These are phyloP conservation scores for Symphodus melops DNA, from an alignment of 2,113 vertebrate species.

Conservation along the genomic window DNA sequence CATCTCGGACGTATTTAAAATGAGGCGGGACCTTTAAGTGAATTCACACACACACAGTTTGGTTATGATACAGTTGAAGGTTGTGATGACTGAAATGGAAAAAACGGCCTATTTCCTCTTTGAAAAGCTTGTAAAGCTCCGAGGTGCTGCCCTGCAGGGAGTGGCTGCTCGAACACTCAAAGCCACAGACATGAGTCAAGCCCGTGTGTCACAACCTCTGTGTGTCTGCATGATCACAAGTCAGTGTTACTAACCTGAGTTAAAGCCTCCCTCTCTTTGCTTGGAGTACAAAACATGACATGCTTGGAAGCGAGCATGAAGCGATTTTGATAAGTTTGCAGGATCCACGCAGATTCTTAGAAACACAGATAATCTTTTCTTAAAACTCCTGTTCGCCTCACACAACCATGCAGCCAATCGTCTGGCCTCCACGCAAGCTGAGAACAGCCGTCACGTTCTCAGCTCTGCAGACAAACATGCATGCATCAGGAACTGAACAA, in stretches of 20 bases:
- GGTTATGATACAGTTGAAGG: conserved; percentile 2
- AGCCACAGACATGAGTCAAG: conserved; percentile 55
- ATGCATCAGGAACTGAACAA: conserved; percentile 52
- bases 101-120: conserved; percentile 13
- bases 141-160: conserved; percentile 36
- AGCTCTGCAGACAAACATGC: conserved; percentile 28
- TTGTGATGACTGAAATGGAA: conserved; percentile 7
- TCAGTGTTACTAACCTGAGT: too few species aligned
- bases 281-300: too few species aligned
- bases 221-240: too few species aligned
- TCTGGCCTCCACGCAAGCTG: conserved; percentile 26
- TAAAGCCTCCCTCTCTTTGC: too few species aligned
- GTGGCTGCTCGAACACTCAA: conserved; percentile 24
- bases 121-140: conserved; percentile 36
- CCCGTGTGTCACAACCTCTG: neutral
- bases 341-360: neutral
- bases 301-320: neutral
- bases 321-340: neutral
- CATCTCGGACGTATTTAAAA: neutral
- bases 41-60: conserved; percentile 17
- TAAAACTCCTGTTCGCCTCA: neutral
- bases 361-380: neutral
- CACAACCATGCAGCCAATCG: neutral
- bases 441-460: conserved; percentile 35
- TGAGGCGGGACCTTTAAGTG: conserved; percentile 14